phyloP scores from a whole-genome alignment of 1,140 invertebrate species.

The Drosophila melanica region DNA sequence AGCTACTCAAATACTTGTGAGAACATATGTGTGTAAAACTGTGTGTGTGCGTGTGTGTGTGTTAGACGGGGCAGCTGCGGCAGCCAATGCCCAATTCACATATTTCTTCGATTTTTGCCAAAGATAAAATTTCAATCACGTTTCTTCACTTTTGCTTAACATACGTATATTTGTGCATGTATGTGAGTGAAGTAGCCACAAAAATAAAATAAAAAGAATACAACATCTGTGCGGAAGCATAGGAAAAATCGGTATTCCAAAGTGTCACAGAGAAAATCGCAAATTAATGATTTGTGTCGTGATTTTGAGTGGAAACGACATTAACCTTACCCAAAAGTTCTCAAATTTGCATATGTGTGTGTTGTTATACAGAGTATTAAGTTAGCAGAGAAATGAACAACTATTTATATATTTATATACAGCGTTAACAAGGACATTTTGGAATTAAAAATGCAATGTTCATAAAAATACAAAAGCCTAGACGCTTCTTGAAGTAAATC shows the following conservation, averaged over 20 bases:
- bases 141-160: slow-evolving; percentile 72
- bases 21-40: slow-evolving; percentile 8
- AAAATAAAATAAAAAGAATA: background rate
- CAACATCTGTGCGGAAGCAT: slow-evolving; percentile 7
- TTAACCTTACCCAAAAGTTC: background rate
- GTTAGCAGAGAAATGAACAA: background rate
- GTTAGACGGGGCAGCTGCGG: slow-evolving; percentile 31
- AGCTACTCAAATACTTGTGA: slow-evolving; percentile 6
- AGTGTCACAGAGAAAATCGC: background rate
- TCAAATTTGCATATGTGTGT: background rate
- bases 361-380: background rate
- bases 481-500: too few relatives aligned
- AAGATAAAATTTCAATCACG: slow-evolving; percentile 80
- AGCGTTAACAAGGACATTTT: too few relatives aligned
- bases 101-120: slow-evolving; percentile 65
- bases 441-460: too few relatives aligned
- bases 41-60: slow-evolving; percentile 9
- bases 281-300: slow-evolving; percentile 10
- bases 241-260: slow-evolving; percentile 3
- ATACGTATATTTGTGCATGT: slow-evolving; percentile 13
- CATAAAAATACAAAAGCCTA: too few relatives aligned
- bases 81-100: slow-evolving; percentile 51
- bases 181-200: slow-evolving; percentile 2
- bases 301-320: slow-evolving; percentile 6
- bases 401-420: background rate